Base-by-base conservation (phyloP, 1,140 invertebrate species). In the Phenacoccus solenopsis region DNA sequence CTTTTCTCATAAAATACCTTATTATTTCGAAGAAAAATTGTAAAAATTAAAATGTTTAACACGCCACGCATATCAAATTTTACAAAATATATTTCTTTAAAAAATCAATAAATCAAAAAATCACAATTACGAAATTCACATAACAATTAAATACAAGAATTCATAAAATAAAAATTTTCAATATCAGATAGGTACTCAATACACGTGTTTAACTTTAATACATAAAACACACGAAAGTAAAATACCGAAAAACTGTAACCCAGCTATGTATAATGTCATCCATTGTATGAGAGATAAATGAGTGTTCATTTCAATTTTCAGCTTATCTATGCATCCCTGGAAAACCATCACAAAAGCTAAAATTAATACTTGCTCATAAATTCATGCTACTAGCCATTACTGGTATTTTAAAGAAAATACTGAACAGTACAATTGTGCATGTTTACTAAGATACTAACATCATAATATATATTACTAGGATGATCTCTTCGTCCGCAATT, bases 391-490 rank as follows among this genome's bases (percentile, higher is more conserved):
- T n/a, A n/a, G n/a, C n/a, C n/a, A n/a, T n/a, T n/a, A n/a, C n/a
- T n/a, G n/a, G n/a, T n/a, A n/a, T n/a, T n/a, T n/a, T n/a, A n/a
- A n/a, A n/a, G n/a, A n/a, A n/a, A n/a, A n/a, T n/a, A n/a, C n/a
- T n/a, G n/a, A n/a, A n/a, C n/a, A n/a, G n/a, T n/a, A n/a, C n/a
- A n/a, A n/a, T n/a, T n/a, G n/a, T n/a, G n/a, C n/a, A n/a, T n/a
- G n/a, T n/a, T n/a, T n/a, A n/a, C n/a, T n/a, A n/a, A 38, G 32
- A n/a, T 38, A 64, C 59, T 27, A 5, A 64, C 59, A 64, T 64
- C 20, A 24, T 64, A 64, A 20, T 16, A 64, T 24, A 64, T 64
- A 64, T 64, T 64, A 27, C 25, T 64, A 25, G 59, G 59, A 64
- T 64, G 59, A 22, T 9, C 20, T 24, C 59, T 64, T 24, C 59